A percentile compares a stretch with the other conserved stretches of the same genome.
Evolutionary conservation across 2,888 invertebrate species (phyloP).

Genomic region (Acleris cristana): DNA sequence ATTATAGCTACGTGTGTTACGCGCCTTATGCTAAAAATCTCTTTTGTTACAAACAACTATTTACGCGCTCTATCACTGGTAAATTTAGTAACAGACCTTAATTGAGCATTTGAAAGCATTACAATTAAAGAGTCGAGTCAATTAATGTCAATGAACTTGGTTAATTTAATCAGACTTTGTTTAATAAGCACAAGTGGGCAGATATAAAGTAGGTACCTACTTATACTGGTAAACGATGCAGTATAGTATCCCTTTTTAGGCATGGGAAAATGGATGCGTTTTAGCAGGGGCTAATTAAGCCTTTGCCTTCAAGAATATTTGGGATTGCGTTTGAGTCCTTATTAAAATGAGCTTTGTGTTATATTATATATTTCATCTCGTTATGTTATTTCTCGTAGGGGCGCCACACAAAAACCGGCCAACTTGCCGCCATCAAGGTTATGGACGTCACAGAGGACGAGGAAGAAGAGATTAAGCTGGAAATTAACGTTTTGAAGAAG

Average conservation of each 20-base stretch:
- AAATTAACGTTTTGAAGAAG: constrained; percentile 99
- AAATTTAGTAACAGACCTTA: not conserved
- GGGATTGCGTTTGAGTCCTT: no score
- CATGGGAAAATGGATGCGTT: no score
- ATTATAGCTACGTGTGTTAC: no score
- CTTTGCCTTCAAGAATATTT: no score
- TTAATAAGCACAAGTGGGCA: constrained; percentile 20
- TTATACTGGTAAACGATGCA: not conserved
- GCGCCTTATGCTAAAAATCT: no score
- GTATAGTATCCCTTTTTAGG: no score
- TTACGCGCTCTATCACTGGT: no score
- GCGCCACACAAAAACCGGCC: constrained; percentile 99
- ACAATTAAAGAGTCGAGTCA: constrained; percentile 52
- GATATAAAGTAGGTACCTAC: not conserved
- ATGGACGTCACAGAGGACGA: constrained; percentile 99
- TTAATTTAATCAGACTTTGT: constrained; percentile 44
- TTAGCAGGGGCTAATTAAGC: no score
- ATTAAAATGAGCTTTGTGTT: no score
- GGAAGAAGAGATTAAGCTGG: constrained; percentile 99
- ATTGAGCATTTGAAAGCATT: constrained; percentile 24
- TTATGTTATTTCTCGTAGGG: constrained; percentile 85
- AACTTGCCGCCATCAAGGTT: constrained; percentile 99
- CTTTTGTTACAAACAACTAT: no score
- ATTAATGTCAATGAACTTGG: constrained; percentile 73
- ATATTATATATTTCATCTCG: not conserved